Percentiles rank a stretch among this genome's conserved stretches.
Evolutionary conservation across 2,113 vertebrate species (phyloP).

Genomic region (Hymenochirus boettgeri): DNA sequence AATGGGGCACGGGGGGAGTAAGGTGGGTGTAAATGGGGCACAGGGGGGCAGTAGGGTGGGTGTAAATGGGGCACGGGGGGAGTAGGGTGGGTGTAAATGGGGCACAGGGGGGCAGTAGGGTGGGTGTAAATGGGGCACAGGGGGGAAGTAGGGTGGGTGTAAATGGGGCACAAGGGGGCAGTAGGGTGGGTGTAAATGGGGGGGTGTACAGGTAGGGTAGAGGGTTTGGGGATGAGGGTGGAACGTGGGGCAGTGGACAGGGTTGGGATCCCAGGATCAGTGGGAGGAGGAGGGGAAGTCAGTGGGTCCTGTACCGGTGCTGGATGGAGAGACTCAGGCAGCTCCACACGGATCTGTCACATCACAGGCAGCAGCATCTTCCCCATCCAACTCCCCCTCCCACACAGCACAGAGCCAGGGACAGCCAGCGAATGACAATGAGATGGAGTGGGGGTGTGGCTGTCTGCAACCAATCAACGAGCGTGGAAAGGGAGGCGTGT

Average conservation of each 20-base stretch:
- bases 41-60: no score
- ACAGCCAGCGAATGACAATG: slow-evolving; percentile 27
- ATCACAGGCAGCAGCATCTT: neutral
- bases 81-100: no score
- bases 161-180: no score
- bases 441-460: slow-evolving; percentile 25
- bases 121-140: no score
- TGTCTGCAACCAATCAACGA: slow-evolving; percentile 13
- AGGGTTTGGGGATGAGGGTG: neutral
- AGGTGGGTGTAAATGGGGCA: no score
- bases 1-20: no score
- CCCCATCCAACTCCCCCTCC: neutral
- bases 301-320: neutral
- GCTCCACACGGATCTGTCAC: neutral
- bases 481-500: slow-evolving; percentile 11
- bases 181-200: no score
- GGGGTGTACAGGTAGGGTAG: neutral
- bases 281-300: neutral
- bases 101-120: neutral
- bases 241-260: neutral
- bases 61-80: neutral
- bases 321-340: neutral
- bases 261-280: neutral
- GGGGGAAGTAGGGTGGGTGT: no score
- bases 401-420: slow-evolving; percentile 10